Conservation (phyloP, 2,888 invertebrate species). For the Caenorhabditis imperialis region DNA sequence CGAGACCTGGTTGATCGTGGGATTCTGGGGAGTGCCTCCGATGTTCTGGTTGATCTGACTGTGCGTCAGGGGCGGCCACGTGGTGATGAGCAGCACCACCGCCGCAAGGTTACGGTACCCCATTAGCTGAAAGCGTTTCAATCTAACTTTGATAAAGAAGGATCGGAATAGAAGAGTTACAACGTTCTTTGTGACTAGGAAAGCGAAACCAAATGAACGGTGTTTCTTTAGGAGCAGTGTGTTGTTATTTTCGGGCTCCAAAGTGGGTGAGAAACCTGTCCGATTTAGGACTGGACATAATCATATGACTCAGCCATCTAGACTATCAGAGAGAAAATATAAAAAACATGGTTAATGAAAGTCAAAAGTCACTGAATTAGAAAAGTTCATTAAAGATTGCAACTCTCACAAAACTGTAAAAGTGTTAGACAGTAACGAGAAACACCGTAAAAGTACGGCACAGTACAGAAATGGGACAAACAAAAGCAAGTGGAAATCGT, state of each 20-base stretch:
- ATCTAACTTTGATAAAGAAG: too few relatives aligned
- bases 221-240: too few relatives aligned
- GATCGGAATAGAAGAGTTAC: too few relatives aligned
- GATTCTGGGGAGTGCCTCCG: slow-evolving; percentile 43
- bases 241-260: slow-evolving; percentile 1
- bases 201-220: too few relatives aligned
- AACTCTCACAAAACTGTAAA: too few relatives aligned
- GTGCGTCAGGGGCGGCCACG: slow-evolving; percentile 19
- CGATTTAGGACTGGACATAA: neutral
- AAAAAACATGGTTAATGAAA: neutral
- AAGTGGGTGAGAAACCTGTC: neutral
- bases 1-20: slow-evolving; percentile 55
- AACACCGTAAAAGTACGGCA: slow-evolving; percentile 4
- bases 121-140: slow-evolving; percentile 32
- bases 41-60: slow-evolving; percentile 54
- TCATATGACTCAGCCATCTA: too few relatives aligned
- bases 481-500: slow-evolving; percentile 33
- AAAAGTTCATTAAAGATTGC: too few relatives aligned
- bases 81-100: slow-evolving; percentile 44
- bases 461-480: slow-evolving; percentile 19
- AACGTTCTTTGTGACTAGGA: too few relatives aligned
- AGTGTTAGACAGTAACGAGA: too few relatives aligned
- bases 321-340: neutral
- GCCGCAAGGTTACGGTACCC: slow-evolving; percentile 33
- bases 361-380: too few relatives aligned